Percentiles rank a stretch among this genome's conserved stretches.
Evolutionary conservation across 2,888 invertebrate species (phyloP).

Genomic region (Drosophila parthenogenetica): DNA sequence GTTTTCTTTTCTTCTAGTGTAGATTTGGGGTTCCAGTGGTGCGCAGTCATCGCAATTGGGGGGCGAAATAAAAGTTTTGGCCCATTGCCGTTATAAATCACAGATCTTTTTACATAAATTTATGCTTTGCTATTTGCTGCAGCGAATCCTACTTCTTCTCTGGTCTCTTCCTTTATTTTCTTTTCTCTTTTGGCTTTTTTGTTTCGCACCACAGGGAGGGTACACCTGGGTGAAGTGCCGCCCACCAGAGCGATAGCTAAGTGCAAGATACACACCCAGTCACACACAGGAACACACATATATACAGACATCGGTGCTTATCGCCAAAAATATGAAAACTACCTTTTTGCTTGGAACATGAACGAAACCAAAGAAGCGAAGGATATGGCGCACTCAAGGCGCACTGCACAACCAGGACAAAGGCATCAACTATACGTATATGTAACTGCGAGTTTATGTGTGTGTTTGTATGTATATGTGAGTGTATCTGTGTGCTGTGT

Average conservation of each 20-base stretch:
- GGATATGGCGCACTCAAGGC: constrained; percentile 70
- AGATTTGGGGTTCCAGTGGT: constrained; percentile 18
- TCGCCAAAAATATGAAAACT: constrained; percentile 81
- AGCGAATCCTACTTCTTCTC: constrained; percentile 47
- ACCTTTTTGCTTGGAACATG: constrained; percentile 53
- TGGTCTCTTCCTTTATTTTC: neutral
- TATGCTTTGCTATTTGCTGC: constrained; percentile 82
- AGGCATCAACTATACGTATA: constrained; percentile 19
- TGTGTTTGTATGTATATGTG: constrained; percentile 23
- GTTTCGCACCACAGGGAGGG: constrained; percentile 28
- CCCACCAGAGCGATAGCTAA: constrained; percentile 53
- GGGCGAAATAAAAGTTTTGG: constrained; percentile 81
- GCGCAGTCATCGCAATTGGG: constrained; percentile 44
- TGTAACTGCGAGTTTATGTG: constrained; percentile 11
- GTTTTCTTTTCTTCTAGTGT: constrained; percentile 29
- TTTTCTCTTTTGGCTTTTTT: constrained; percentile 26
- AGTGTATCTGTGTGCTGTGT: constrained; percentile 35
- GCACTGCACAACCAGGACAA: constrained; percentile 45
- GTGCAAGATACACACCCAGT: constrained; percentile 57
- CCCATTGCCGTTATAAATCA: constrained; percentile 81
- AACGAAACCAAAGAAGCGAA: constrained; percentile 38
- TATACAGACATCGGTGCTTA: constrained; percentile 51
- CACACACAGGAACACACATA: constrained; percentile 29
- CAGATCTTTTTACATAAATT: constrained; percentile 85
- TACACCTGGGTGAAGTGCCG: constrained; percentile 58